Evolutionary conservation across 2,888 invertebrate species (phyloP), one percentile per base, ranked within the genome.

Genomic region (Anodontia alba): DNA sequence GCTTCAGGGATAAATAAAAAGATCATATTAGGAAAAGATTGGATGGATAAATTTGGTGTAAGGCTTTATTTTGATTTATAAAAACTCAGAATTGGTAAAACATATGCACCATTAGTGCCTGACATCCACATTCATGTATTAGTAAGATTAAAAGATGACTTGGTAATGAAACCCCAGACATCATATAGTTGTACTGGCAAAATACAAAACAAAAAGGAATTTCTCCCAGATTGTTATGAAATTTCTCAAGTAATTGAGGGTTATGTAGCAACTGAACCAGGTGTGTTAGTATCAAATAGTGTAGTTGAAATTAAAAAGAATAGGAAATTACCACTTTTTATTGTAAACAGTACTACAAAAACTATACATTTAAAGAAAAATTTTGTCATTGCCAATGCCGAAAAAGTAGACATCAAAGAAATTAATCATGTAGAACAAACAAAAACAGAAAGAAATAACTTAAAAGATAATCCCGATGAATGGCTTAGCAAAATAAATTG

Each of bases 141-240:
- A 57, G 57, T 57, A 23, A 57, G 57, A 57, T 57, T 57, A 26
- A 57, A 57, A 57, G 29, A 57, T 57, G 57, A 57, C 29, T 15
- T 57, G 29, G 57, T 29, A 57, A 26, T 57, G 57, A 57, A 57
- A 29, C 29, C 57, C 2, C 57, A 57, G 15, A 57, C 57, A 3
- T 57, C 29, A 29, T 57, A 57, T 29, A 57, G 7, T 2, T 57
- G 57, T 15, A 57, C 29, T 57, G 23, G 57, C 57, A 57, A 57
- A 57, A 57, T 57, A 15, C 57, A 57, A 57, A 57, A 57, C 26
- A 57, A 7, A 57, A 49, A 49, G 20, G 57, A 57, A 15, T 57
- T 57, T 57, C 57, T 26, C 7, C 29, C 57, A 57, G 29, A 57
- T 29, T 57, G 7, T 57, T 26, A 57, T 57, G 29, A 57, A 57